Percentiles rank a stretch among this genome's conserved stretches.
phyloP scores from a whole-genome alignment of 1,140 invertebrate species.

The Colletes latitarsis region DNA sequence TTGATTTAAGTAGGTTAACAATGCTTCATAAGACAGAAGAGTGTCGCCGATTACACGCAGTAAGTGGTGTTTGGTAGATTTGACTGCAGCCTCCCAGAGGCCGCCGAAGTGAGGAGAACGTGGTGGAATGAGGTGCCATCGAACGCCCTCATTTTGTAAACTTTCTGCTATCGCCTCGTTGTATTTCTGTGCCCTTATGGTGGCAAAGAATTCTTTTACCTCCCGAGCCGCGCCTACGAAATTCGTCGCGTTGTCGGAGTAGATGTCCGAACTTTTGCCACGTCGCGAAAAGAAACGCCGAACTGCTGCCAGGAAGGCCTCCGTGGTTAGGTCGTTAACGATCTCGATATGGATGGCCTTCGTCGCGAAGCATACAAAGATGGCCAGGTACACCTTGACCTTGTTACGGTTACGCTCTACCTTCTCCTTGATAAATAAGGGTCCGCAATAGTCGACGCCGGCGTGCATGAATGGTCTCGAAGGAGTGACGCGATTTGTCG shows the following conservation, averaged over 20 bases:
- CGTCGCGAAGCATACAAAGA: background rate
- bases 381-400: background rate
- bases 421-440: background rate
- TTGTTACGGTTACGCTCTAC: background rate
- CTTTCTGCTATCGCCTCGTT: no score
- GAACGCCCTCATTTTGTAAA: background rate
- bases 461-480: background rate
- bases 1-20: background rate
- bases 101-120: background rate
- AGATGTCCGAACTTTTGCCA: background rate
- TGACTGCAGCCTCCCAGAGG: no score
- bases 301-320: background rate
- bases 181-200: no score
- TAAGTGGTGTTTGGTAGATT: background rate
- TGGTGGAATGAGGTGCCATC: background rate
- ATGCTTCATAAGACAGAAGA: no score
- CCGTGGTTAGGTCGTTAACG: background rate
- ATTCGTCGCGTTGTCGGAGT: no score
- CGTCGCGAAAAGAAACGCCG: background rate
- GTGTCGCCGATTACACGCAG: background rate
- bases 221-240: background rate
- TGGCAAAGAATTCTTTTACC: background rate
- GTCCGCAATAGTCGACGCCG: background rate
- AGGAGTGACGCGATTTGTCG: background rate
- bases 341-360: background rate